These are phyloP conservation scores for Okapia johnstoni DNA, from an alignment of 2,113 vertebrate species.

Conservation along the genomic window DNA sequence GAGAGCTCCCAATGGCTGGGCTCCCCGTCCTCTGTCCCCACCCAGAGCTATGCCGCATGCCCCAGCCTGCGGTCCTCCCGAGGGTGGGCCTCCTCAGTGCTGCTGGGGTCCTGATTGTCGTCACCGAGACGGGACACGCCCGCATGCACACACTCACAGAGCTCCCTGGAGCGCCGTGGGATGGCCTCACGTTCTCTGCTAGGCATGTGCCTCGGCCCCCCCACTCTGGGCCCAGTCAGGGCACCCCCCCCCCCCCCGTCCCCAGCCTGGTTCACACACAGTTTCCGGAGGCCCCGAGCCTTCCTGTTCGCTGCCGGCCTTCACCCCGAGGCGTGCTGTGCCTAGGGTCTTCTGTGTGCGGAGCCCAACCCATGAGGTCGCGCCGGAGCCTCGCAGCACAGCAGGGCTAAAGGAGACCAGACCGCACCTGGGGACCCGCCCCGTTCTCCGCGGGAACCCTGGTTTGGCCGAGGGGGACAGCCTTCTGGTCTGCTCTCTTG, in stretches of 20 bases:
- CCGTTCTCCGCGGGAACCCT: not conserved
- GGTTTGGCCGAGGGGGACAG: fast-evolving
- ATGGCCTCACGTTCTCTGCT: not conserved
- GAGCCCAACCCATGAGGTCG: not conserved
- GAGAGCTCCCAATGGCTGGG: not conserved
- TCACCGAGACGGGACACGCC: fast-evolving
- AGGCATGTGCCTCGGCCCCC: no score
- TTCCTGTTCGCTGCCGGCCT: not conserved
- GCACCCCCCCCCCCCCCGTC: not conserved
- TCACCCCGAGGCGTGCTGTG: not conserved
- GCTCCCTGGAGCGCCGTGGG: not conserved
- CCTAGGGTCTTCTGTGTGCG: fast-evolving
- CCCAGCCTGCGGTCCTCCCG: fast-evolving
- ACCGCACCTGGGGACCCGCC: fast-evolving
- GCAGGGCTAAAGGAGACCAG: not conserved
- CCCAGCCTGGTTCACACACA: no score
- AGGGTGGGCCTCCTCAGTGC: not conserved
- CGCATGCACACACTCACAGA: fast-evolving
- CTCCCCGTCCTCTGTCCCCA: not conserved
- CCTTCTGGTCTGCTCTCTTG: no score
- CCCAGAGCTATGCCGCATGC: fast-evolving
- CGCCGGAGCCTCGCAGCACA: fast-evolving
- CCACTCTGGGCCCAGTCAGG: not conserved
- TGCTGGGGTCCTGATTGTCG: not conserved
- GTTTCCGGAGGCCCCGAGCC: not conserved